Evolutionary conservation across 2,113 vertebrate species (phyloP).

Genomic region (Morone saxatilis): DNA sequence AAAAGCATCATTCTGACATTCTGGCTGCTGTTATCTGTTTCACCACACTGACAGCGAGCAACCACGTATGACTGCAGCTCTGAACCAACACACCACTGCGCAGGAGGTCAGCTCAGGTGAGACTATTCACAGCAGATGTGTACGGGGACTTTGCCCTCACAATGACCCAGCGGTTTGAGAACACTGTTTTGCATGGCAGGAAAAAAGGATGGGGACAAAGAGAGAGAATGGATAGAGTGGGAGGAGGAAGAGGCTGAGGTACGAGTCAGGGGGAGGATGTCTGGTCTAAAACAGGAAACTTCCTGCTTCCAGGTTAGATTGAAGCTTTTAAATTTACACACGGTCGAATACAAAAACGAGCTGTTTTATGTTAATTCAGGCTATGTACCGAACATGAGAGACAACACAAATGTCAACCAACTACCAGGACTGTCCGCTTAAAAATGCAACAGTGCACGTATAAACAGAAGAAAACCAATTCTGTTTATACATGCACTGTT

Average conservation of each 20-base stretch:
- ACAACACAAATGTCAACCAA: neutral
- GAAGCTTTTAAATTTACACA: neutral
- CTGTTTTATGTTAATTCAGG: neutral
- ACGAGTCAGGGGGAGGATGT: neutral
- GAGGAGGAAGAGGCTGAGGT: neutral
- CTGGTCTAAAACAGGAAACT: constrained; percentile 35
- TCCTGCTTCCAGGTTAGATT: constrained; percentile 22
- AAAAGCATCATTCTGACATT: no score
- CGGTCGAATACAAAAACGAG: neutral
- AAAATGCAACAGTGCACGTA: neutral
- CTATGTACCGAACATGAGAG: neutral
- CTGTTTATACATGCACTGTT: no score
- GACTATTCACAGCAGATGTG: constrained; percentile 3
- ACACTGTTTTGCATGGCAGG: constrained; percentile 54
- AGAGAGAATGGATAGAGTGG: neutral
- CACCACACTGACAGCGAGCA: constrained; percentile 5
- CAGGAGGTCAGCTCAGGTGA: constrained; percentile 21
- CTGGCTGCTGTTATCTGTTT: neutral
- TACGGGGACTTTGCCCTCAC: constrained; percentile 33
- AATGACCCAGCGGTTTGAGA: constrained; percentile 34
- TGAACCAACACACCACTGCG: neutral
- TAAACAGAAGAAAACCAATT: no score
- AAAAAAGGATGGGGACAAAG: constrained; percentile 18
- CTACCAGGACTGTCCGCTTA: neutral
- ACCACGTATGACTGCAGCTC: neutral